Evolutionary conservation across 2,888 invertebrate species (phyloP), one percentile per base, ranked within the genome.

Genomic region (Mesorhabditis spiculigera): DNA sequence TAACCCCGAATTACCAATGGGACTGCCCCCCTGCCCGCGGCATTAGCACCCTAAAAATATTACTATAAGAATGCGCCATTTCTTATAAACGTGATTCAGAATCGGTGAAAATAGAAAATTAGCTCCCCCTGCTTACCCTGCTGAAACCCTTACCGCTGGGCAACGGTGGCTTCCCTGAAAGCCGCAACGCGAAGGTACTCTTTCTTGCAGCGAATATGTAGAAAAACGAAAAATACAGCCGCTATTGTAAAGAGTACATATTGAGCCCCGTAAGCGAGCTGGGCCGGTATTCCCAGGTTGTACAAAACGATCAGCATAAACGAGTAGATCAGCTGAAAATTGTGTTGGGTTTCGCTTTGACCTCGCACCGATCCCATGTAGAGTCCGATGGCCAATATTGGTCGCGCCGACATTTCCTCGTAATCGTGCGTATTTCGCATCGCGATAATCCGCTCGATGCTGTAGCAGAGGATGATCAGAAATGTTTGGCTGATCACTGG

Each of bases 231-330:
- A n/a, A 50, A 50, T 13, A 50, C 8, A 13, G 58, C n/a, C 10
- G 58, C 58, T 13, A 50, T 13, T 13, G 58, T 50, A n/a, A 50
- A 50, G 58, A 50, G 58, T 13, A 50, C 58, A 50, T 50, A 50
- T 50, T 50, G 58, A 50, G 58, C 58, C 58, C 58, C 58, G n/a
- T 50, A 50, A n/a, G 58, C 58, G n/a, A 50, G 58, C 8, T 50
- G n/a, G n/a, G 58, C n/a, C 8, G 8, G 8, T 3, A 50, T 13
- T 50, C 58, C 58, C 1, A 50, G n/a, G n/a, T 50, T 50, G 58
- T 50, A 50, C 10, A 50, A 10, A 50, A 50, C 10, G n/a, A 50
- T 50, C 58, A 50, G 58, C 8, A 50, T 13, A 13, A n/a, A 10
- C n/a, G 58, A 50, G 58, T 50, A 50, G 58, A 50, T 50, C 8